These are phyloP conservation scores for Porites lutea DNA, from an alignment of 64 coral and sea anemone species.

Conservation along the genomic window DNA sequence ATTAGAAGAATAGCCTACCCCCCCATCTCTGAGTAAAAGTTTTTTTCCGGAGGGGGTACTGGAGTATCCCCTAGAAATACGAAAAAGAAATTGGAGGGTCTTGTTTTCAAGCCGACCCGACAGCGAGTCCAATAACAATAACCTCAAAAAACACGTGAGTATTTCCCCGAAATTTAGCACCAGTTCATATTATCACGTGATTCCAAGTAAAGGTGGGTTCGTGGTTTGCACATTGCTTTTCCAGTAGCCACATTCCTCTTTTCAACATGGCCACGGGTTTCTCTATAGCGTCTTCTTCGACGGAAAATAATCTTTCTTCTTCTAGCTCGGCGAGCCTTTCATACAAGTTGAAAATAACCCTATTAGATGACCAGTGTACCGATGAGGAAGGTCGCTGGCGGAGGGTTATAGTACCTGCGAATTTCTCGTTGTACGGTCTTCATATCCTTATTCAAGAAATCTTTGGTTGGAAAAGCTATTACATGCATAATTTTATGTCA, in stretches of 20 bases:
- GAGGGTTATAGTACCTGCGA: conserved; percentile 11
- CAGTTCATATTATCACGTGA: background rate
- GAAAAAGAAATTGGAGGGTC: too few species aligned
- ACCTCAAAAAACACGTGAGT: too few species aligned
- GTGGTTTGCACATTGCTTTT: background rate
- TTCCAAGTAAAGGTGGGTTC: too few species aligned
- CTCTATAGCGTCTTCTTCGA: background rate
- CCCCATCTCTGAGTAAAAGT: too few species aligned
- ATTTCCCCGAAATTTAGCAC: too few species aligned
- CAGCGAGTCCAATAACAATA: too few species aligned
- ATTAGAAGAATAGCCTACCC: too few species aligned
- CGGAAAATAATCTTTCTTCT: background rate
- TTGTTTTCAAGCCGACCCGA: too few species aligned
- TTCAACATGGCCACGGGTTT: background rate
- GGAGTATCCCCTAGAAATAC: too few species aligned
- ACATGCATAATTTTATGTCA: conserved; percentile 1
- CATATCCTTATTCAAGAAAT: conserved; percentile 7
- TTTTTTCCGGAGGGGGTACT: too few species aligned
- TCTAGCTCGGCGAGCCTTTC: background rate
- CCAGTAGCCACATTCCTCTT: too few species aligned
- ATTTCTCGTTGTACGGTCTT: conserved; percentile 9
- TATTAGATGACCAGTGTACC: background rate
- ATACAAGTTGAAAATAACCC: conserved; percentile 30
- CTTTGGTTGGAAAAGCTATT: conserved; percentile 7
- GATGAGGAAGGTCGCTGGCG: conserved; percentile 6